Percentiles rank a stretch among this genome's conserved stretches.
phyloP scores from a whole-genome alignment of 2,113 vertebrate species.

The Pelvicachromis taeniatus region DNA sequence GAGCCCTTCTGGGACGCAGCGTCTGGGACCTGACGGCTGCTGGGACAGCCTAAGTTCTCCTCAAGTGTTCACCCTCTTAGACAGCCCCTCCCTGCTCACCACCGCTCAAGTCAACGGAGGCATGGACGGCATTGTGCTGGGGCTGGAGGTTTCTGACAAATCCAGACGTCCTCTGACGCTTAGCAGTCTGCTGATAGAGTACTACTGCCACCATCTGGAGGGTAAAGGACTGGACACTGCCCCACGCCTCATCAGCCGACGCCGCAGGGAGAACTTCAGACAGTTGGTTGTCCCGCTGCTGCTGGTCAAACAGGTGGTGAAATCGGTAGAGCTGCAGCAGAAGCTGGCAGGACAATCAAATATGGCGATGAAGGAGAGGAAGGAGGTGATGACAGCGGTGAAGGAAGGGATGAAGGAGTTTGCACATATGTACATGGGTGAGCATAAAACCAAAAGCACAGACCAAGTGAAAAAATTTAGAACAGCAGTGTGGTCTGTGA shows the following conservation, averaged over 20 bases:
- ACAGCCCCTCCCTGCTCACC: slow-evolving; percentile 54
- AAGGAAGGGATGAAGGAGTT: slow-evolving; percentile 68
- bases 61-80: slow-evolving; percentile 71
- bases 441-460: not conserved
- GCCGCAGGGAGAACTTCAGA: slow-evolving; percentile 71
- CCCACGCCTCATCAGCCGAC: slow-evolving; percentile 66
- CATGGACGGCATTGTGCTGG: slow-evolving; percentile 83
- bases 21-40: slow-evolving; percentile 75
- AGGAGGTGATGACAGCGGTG: slow-evolving; percentile 53
- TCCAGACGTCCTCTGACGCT: slow-evolving; percentile 14
- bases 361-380: slow-evolving; percentile 6
- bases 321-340: slow-evolving; percentile 53
- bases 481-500: not conserved
- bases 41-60: slow-evolving; percentile 78
- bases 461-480: not conserved
- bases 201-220: slow-evolving; percentile 69
- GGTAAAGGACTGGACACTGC: not conserved
- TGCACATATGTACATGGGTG: slow-evolving; percentile 76
- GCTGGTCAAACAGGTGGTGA: slow-evolving; percentile 69
- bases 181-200: slow-evolving; percentile 71
- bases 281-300: not conserved
- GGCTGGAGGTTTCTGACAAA: slow-evolving; percentile 49
- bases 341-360: slow-evolving; percentile 3
- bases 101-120: slow-evolving; percentile 79
- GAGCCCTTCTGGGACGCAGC: rapidly evolving